phyloP scores from a whole-genome alignment of 2,888 invertebrate genomes.

The Noctua fimbriata region DNA sequence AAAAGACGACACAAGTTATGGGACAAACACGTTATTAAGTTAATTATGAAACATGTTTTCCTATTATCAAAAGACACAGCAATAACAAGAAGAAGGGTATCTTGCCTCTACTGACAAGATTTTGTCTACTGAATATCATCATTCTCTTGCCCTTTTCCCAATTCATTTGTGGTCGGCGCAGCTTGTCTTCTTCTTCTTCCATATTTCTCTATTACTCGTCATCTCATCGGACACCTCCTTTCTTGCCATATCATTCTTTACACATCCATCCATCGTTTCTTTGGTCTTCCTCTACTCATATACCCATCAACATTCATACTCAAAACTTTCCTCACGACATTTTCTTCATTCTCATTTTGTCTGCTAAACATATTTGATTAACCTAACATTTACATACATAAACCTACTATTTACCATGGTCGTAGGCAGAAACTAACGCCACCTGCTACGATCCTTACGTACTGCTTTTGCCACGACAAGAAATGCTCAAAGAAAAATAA shows the following conservation, averaged over 20 bases:
- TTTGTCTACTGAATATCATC: not conserved
- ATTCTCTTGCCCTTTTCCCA: too few relatives aligned
- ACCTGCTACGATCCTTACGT: not conserved
- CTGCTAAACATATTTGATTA: not conserved
- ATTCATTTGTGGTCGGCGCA: too few relatives aligned
- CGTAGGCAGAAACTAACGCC: too few relatives aligned
- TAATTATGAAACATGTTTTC: constrained; percentile 3
- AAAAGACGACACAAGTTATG: constrained; percentile 2
- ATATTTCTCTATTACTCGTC: too few relatives aligned
- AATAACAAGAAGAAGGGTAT: not conserved
- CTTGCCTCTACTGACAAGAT: not conserved
- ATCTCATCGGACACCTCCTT: too few relatives aligned
- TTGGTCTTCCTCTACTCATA: too few relatives aligned
- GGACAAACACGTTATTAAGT: constrained; percentile 3
- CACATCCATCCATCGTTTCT: too few relatives aligned
- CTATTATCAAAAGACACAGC: not conserved
- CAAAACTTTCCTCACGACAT: too few relatives aligned
- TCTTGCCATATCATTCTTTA: too few relatives aligned
- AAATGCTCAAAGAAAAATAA: not conserved
- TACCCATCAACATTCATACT: too few relatives aligned
- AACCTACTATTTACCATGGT: not conserved
- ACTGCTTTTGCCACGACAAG: not conserved
- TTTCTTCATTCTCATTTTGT: not conserved
- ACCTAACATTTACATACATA: not conserved
- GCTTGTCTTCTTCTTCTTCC: too few relatives aligned